Evolutionary conservation across 2,113 vertebrate genomes (phyloP).

Genomic region (Phylloscopus trochiloides): DNA sequence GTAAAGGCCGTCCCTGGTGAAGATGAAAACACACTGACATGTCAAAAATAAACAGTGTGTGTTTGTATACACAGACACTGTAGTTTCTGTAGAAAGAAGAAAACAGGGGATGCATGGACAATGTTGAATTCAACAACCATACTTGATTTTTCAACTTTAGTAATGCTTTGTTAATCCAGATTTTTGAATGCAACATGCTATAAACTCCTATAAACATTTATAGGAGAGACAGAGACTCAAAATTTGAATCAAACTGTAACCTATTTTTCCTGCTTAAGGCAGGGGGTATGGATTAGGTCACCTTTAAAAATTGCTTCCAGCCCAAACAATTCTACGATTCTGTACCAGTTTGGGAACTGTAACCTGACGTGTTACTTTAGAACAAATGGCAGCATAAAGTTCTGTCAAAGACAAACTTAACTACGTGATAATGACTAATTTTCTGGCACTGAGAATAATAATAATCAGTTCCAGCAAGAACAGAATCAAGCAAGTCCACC

Average conservation of each 20-base stretch:
- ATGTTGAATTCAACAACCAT: accelerated
- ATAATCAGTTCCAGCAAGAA: not conserved
- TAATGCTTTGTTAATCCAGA: not conserved
- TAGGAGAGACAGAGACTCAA: not conserved
- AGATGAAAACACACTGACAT: not conserved
- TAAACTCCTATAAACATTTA: not conserved
- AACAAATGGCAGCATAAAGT: not conserved
- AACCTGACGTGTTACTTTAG: accelerated
- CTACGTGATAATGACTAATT: not conserved
- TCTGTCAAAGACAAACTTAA: not conserved
- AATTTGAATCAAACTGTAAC: not conserved
- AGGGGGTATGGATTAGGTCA: not conserved
- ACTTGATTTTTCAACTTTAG: not conserved
- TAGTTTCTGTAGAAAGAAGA: not conserved
- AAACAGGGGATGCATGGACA: not conserved
- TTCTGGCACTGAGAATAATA: not conserved
- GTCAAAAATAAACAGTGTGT: not conserved
- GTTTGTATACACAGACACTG: not conserved
- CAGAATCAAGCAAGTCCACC: not conserved
- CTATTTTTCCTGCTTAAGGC: not conserved
- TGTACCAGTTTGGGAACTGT: not conserved
- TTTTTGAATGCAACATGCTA: not conserved
- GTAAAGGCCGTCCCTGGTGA: not conserved
- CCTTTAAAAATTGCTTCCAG: not conserved
- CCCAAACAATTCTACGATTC: not conserved